phyloP scores from a whole-genome alignment of 1,140 invertebrate genomes.

The Phthorimaea operculella region DNA sequence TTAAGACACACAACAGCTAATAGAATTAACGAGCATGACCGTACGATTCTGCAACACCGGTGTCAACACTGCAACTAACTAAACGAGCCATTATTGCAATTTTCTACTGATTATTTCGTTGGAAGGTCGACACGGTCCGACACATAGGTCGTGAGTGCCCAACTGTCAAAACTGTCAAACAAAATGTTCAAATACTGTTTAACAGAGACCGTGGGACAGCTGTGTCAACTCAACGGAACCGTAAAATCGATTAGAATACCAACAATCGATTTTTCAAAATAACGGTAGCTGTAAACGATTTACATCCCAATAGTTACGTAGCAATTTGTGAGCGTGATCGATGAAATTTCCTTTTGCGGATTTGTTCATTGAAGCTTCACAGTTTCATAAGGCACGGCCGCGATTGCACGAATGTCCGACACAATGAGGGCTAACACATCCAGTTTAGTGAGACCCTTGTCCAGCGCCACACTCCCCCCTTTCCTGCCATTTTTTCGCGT shows the following conservation, averaged over 20 bases:
- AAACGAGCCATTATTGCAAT: slow-evolving; percentile 44
- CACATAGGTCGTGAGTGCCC: slow-evolving; percentile 4
- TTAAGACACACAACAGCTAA: not conserved
- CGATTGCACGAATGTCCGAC: slow-evolving; percentile 36
- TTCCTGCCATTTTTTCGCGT: not conserved
- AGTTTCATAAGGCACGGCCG: slow-evolving; percentile 59
- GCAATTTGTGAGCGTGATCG: slow-evolving; percentile 59
- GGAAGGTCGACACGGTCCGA: slow-evolving; percentile 21
- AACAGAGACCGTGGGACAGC: slow-evolving; percentile 51
- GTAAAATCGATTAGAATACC: slow-evolving; percentile 52
- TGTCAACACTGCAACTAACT: slow-evolving; percentile 32
- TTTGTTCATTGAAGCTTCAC: slow-evolving; percentile 58
- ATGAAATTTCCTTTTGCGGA: slow-evolving; percentile 57
- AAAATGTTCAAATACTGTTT: slow-evolving; percentile 1
- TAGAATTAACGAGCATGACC: not conserved
- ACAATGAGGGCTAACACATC: slow-evolving; percentile 28
- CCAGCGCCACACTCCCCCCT: slow-evolving; percentile 6
- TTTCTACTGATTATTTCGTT: slow-evolving; percentile 43
- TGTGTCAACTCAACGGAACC: slow-evolving; percentile 56
- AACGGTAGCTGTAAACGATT: slow-evolving; percentile 55
- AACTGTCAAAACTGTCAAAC: not conserved
- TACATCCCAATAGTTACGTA: slow-evolving; percentile 57
- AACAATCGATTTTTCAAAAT: slow-evolving; percentile 61
- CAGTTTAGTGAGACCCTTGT: slow-evolving; percentile 27
- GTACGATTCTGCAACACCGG: slow-evolving; percentile 1